A percentile compares a stretch with the other conserved stretches of the same genome.
Conservation (phyloP, 2,888 invertebrate genomes). For the Acanthococcus lagerstroemiae region DNA sequence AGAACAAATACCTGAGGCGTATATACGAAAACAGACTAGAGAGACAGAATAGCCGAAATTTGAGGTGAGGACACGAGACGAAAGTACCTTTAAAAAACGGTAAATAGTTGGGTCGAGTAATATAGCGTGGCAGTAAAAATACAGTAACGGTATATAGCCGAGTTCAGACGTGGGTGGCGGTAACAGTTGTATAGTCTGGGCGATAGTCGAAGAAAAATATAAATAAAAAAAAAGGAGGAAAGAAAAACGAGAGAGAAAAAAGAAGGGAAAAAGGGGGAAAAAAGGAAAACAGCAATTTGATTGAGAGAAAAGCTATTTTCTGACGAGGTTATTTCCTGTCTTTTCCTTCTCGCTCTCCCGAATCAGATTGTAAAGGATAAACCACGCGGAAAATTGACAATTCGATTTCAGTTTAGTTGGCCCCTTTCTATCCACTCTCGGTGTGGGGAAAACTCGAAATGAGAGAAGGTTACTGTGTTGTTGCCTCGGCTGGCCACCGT, state of each 20-base stretch:
- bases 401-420: constrained; percentile 33
- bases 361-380: constrained; percentile 32
- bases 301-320: constrained; percentile 31
- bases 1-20: no score
- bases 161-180: no score
- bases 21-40: no score
- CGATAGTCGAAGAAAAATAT: neutral
- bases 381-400: constrained; percentile 35
- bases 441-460: constrained; percentile 11
- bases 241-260: neutral
- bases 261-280: neutral
- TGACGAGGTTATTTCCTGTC: constrained; percentile 23
- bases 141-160: no score
- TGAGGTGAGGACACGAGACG: no score
- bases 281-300: constrained; percentile 28
- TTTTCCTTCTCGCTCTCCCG: constrained; percentile 25
- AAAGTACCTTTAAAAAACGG: no score
- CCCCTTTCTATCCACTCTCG: neutral
- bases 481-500: constrained; percentile 18
- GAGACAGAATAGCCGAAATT: no score
- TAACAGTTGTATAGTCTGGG: no score
- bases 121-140: no score
- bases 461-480: constrained; percentile 25
- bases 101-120: no score
- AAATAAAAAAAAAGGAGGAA: neutral